Evolutionary conservation across 2,113 vertebrate species (phyloP), one percentile per base, ranked within the genome.

Genomic region (Thunnus maccoyii): DNA sequence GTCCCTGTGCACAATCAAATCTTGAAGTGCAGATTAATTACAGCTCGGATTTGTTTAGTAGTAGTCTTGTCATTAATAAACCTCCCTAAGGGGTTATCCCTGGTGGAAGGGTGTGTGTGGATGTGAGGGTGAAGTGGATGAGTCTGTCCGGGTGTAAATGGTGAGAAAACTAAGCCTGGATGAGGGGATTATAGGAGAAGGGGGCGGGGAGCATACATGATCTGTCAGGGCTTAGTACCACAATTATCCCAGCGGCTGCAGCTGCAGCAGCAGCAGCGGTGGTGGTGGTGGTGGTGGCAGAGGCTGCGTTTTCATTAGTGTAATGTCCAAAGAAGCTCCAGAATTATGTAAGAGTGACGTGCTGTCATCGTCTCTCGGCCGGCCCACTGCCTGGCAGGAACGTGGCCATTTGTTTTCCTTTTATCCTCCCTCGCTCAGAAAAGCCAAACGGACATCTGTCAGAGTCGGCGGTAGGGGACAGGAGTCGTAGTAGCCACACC

Each of bases 231-330:
- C 96, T 97, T 97, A 96, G 94, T 95, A 89, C 93, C 58, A 63
- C 91, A 87, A 95, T 96, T 95, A 94, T 96, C 93, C 96, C 91
- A 74, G 88, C 41, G 90, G 93, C 92, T 87, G 93, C 89, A 90
- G 88, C 85, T 5, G 81, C 77, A 41, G 71, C 71, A 73, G 76
- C 67, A 47, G 72, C 20, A 4, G 66, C 20, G 2, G 67, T 1
- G 3, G 60, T 5, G 46, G 78, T 18, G 22, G 63, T 15, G 12
- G 36, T 54, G 63, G 76, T 61, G 84, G 95, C 93, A 85, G 66
- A 78, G 81, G 80, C 86, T 78, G 95, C 89, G 72, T 96, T 97
- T 97, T 97, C 96, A 95, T 96, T 96, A 96, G 94, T 94, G 94
- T 95, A 96, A 96, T 96, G 94, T 95, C 95, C 93, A 93, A 87